Base-by-base conservation (phyloP, 1,140 invertebrate species). In the Trichomalopsis sarcophagae region DNA sequence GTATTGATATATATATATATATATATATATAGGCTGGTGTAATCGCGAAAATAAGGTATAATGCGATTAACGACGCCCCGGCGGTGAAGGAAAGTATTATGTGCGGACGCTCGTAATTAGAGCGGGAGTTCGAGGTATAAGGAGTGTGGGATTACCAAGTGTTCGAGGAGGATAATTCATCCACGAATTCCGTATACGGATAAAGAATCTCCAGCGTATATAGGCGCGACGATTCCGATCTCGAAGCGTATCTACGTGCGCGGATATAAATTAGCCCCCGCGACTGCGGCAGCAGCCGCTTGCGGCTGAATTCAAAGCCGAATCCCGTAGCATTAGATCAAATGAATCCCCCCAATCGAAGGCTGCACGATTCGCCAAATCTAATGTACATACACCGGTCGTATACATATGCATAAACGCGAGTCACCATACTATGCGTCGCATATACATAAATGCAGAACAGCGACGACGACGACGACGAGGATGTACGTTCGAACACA, bases 311-410 rank as follows among this genome's bases (percentile, higher is more conserved):
- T 33, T 33, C 27, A 33, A 17, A 71, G 68, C 68, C 23, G 68
- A 71, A 27, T 71, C 30, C 68, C 30, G 17, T 2, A 30, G 30
- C 68, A 71, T 71, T 33, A 30, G 13, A 21, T 66, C 73, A 44
- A 82, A 82, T 76, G 50, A 76, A 82, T 82, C 62, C 27, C n/a
- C n/a, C 30, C 73, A 75, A 76, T 82, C 81, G 50, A 81, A 73
- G 69, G 27, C 40, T 36, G 33, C 5, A 44, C 55, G 55, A 62
- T 62, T 62, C 55, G 1, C 55, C 17, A 62, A 62, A 62, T 62
- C 55, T 62, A 62, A 62, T 62, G 17, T 62, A 62, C n/a, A 62
- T n/a, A 62, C 17, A 62, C 27, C 27, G 1, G 1, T 27, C 17
- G n/a, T n/a, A 62, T n/a, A n/a, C n/a, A 62, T 7, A 62, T 62